These are phyloP conservation scores for Albula goreensis DNA, from an alignment of 2,113 vertebrate genomes.

Conservation along the genomic window DNA sequence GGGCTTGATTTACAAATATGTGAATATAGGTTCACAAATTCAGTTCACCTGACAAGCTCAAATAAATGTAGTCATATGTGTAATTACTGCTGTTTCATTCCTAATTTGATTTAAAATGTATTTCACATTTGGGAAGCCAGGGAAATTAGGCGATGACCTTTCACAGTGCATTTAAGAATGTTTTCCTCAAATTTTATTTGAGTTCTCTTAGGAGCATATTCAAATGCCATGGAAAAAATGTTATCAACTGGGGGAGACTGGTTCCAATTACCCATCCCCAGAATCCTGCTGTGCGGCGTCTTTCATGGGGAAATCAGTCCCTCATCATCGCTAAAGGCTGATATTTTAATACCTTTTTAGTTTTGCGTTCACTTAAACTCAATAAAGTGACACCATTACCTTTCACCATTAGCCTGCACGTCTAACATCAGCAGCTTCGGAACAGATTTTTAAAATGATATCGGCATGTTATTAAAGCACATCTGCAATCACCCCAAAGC, in stretches of 20 bases:
- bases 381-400: neutral
- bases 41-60: neutral
- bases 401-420: slow-evolving; percentile 20
- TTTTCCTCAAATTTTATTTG: neutral
- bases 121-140: neutral
- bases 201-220: neutral
- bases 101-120: neutral
- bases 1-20: too few relatives aligned
- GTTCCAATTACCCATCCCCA: slow-evolving; percentile 30
- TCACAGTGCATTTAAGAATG: neutral
- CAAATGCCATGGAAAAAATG: neutral
- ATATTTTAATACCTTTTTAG: slow-evolving; percentile 16
- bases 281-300: slow-evolving; percentile 24
- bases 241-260: slow-evolving; percentile 16
- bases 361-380: slow-evolving; percentile 10
- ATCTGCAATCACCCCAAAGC: too few relatives aligned
- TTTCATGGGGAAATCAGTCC: slow-evolving; percentile 20
- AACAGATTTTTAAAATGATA: neutral
- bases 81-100: neutral
- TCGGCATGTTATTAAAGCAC: too few relatives aligned
- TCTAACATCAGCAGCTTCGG: neutral
- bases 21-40: neutral
- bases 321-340: slow-evolving; percentile 25
- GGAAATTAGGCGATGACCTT: neutral
- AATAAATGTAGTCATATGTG: neutral